These are phyloP conservation scores for Cavia porcellus DNA, from an alignment of 2,113 vertebrate genomes.

Conservation along the genomic window DNA sequence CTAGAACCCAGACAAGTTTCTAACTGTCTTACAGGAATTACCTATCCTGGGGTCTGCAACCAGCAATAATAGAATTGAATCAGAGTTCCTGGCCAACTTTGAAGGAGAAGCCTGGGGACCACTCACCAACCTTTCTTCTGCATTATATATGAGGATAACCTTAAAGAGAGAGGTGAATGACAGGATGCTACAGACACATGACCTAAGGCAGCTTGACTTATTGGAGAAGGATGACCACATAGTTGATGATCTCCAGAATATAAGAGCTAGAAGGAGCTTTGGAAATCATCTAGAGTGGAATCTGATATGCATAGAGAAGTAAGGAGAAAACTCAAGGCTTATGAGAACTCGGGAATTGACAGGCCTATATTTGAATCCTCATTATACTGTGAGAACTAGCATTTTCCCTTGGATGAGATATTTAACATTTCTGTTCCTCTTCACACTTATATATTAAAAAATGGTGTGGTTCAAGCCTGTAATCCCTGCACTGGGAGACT, in stretches of 20 bases:
- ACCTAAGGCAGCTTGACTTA: conserved; percentile 8
- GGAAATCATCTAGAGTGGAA: conserved; percentile 37
- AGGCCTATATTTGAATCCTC: conserved; percentile 21
- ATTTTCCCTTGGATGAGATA: conserved; percentile 45
- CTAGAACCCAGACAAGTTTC: neutral
- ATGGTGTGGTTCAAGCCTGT: neutral
- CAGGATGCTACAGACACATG: neutral
- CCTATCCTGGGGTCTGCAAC: neutral
- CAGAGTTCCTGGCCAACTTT: conserved; percentile 8
- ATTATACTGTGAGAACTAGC: neutral
- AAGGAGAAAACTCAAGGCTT: neutral
- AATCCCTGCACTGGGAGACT: neutral
- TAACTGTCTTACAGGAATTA: conserved; percentile 45
- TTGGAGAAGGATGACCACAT: neutral
- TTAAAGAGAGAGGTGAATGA: neutral
- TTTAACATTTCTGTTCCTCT: conserved; percentile 54
- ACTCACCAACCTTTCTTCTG: neutral
- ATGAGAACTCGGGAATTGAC: neutral
- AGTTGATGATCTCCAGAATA: conserved; percentile 45
- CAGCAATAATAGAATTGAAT: neutral
- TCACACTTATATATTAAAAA: conserved; percentile 1
- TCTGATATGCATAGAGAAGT: neutral
- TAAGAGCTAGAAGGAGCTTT: conserved; percentile 35
- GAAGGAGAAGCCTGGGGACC: neutral
- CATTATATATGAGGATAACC: neutral